Evolutionary conservation across 2,113 vertebrate genomes (phyloP), one percentile per base, ranked within the genome.

Genomic region (Calypte anna): DNA sequence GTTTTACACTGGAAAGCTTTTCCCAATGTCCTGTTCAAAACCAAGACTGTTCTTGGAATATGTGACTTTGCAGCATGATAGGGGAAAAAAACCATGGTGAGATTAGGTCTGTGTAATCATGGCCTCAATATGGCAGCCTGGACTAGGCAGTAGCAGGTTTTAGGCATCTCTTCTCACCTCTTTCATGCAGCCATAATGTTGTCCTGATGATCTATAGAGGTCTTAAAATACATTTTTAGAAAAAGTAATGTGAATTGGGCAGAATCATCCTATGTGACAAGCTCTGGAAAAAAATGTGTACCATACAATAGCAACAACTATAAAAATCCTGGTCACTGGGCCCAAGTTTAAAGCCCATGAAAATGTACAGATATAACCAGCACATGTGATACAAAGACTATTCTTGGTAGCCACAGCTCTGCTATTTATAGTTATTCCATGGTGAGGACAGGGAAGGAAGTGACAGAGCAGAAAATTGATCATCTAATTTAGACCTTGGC

Each of bases 371-470:
- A 50, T 27, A 68, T 7, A 66, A 86, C 23, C 30, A 43, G 19
- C 33, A 44, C 23, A 38, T 46, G 80, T 25, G 66, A 73, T 19
- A 83, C 28, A 25, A 67, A 88, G 59, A 48, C 67, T 86, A 18
- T 74, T 88, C 67, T 54, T 22, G 22, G 83, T 43, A 82, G 77
- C 44, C 79, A 82, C 21, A 82, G 46, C 46, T 91, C 63, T 93
- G 70, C 36, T 86, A 8, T 90, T 82, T 82, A 70, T 40, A 94
- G 82, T 15, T 38, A 73, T 5, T 74, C 16, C 12, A 2, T 6
- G 25, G 43, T 28, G 53, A 62, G 58, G 67, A 73, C 30, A 33
- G 31, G 16, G 30, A 72, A 87, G 63, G 25, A 93, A 80, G 25
- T 31, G 31, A 31, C 55, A 73, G 66, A 85, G 27, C 36, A 74